phyloP scores from a whole-genome alignment of 2,113 vertebrate genomes.

The Glaucidium brasilianum region DNA sequence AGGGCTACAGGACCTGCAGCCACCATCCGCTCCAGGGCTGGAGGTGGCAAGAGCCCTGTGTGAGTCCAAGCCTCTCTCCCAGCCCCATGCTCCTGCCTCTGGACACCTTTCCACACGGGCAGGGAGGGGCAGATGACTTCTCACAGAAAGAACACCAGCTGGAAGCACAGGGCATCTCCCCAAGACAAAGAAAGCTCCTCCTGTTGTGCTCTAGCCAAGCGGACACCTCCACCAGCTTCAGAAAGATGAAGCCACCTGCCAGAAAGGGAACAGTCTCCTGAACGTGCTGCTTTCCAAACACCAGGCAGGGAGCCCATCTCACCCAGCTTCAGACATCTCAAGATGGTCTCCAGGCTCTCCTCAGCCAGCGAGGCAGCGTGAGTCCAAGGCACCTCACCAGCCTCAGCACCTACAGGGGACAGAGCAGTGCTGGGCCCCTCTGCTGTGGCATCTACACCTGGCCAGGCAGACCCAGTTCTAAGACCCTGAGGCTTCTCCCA shows the following conservation, averaged over 20 bases:
- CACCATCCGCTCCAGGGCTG: not conserved
- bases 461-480: not conserved
- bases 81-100: not conserved
- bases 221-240: not conserved
- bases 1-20: not conserved
- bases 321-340: not conserved
- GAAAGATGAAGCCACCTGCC: not conserved
- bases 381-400: not conserved
- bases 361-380: fast-evolving
- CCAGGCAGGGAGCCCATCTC: not conserved
- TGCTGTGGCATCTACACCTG: not conserved
- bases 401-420: not conserved
- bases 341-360: not conserved
- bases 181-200: not conserved
- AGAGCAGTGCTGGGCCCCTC: not conserved
- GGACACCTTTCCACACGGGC: not conserved
- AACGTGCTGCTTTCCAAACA: not conserved
- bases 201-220: not conserved
- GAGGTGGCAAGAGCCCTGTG: not conserved
- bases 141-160: not conserved
- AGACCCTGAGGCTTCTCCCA: not conserved
- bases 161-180: not conserved
- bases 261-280: not conserved
- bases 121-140: not conserved
- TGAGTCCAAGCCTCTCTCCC: not conserved